Percentiles rank a stretch among this genome's conserved stretches.
phyloP scores from a whole-genome alignment of 35 echinoderm and acorn worm genomes.

The Ophioderma brevispina region DNA sequence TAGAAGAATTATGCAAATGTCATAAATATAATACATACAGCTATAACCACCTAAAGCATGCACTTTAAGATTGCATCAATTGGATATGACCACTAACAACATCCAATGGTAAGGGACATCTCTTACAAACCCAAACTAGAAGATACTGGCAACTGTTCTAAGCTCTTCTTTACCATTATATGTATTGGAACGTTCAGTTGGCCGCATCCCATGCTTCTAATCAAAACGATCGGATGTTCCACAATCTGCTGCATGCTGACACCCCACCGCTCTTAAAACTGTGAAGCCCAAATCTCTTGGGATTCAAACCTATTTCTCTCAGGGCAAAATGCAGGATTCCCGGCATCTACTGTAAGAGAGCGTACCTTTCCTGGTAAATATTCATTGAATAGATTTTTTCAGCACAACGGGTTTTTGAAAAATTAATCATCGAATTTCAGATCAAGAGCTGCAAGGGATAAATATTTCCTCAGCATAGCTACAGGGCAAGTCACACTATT shows the following conservation, averaged over 20 bases:
- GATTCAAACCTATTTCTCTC: neutral
- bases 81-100: no score
- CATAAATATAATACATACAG: no score
- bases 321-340: neutral
- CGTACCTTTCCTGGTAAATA: neutral
- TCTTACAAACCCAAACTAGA: neutral
- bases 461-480: conserved; percentile 13
- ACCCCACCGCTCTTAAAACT: conserved; percentile 9
- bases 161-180: neutral
- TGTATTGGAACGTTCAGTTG: neutral
- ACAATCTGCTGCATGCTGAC: neutral
- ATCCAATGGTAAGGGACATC: no score
- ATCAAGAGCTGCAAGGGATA: neutral
- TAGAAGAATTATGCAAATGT: no score
- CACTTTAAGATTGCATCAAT: no score
- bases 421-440: neutral
- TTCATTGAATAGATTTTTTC: neutral
- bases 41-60: no score
- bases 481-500: neutral
- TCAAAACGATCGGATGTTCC: neutral
- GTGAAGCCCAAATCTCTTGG: neutral
- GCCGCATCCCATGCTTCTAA: conserved; percentile 24
- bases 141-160: neutral
- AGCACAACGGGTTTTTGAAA: neutral
- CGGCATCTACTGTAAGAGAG: neutral